Base-by-base conservation (phyloP, 2,888 invertebrate species). In the Tupiocoris notatus region DNA sequence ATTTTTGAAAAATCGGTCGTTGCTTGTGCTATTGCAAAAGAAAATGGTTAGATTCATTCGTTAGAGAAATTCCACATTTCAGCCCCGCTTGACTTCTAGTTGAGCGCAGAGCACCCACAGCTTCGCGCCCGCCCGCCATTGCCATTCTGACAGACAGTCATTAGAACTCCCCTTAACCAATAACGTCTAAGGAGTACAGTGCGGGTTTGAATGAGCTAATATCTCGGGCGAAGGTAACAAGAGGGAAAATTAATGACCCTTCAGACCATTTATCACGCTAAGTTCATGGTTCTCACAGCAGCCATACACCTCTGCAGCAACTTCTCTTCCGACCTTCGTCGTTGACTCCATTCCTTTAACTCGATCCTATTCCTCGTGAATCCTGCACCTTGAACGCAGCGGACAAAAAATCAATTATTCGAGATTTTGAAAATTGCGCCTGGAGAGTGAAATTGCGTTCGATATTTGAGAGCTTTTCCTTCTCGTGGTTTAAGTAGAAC, bases 121-220 rank as follows among this genome's bases (percentile, higher is more conserved):
- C 39, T 39, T 12, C 39, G 3, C 12, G 39, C 39, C 39, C 39
- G 3, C 3, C 6, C 39, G 12, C 39, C 39, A 39, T 39, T 39
- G 39, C 39, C 39, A 39, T 39, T 39, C 73, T 73, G 73, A 73
- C 73, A 73, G 73, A 73, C 73, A 73, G 73, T 73, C 73, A 73
- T 73, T 73, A 73, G 73, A 73, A 73, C 73, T 73, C 57, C 39
- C 39, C 39, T 12, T 61, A 73, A 73, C 73, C 73, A 73, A 73
- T 73, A 73, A 62, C 73, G 73, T 39, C 62, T 62, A 73, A 73
- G 73, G 62, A 73, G 73, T 73, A 62, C 73, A 73, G 73, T 73
- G 73, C 73, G 73, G 73, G 73, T 73, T 73, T 73, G 73, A 73
- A 73, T 73, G 73, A 73, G 73, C 73, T 73, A 73, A 73, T 73